Base-by-base conservation (phyloP, 1,140 invertebrate genomes). In the Brachionus calyciflorus region DNA sequence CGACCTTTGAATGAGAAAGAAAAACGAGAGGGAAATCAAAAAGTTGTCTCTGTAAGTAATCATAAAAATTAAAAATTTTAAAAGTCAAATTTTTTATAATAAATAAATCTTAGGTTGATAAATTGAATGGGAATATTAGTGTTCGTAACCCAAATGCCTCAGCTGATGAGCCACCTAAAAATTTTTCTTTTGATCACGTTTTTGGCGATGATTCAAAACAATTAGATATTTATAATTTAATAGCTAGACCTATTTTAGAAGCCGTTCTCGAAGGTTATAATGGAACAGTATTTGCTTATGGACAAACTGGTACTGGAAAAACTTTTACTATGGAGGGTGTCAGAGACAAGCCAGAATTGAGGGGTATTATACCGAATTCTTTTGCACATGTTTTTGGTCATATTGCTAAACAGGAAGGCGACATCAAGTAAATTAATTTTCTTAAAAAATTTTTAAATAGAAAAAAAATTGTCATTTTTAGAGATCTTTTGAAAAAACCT, bases 1-100 rank as follows among this genome's bases (percentile, higher is more conserved):
- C 89, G 93, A 41, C 93, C 93, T 17, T 91, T 94, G 88, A 93
- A 92, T 86, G 84, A 86, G 51, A 87, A 90, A 79, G 92, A 93
- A 85, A 88, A 87, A 65, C 86, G 88, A 49, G 82, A 90, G 21
- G 89, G 90, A 76, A 91, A 90, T 83, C 88, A 90, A 84, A 53
- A 77, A 90, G 90, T 84, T 84, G 77, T 69, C 76, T 44, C 44
- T 70, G 69, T 70, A 77, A 65, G 24, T 57, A 63, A n/a, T n/a
- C 68, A 9, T 2, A 70, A 63, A 19, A 44, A 19, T 60, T 17
- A 21, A 49, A n/a, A 12, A 40, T 37, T 37, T 60, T 1, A 14
- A 19, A n/a, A 55, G 44, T 51, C 14, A 48, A 28, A 28, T 1
- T 17, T 24, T 41, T n/a, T 7, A 37, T 1, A 9, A 60, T 6